A percentile compares a stretch with the other conserved stretches of the same genome.
These are phyloP conservation scores for Epistrophe eligans DNA, from an alignment of 2,888 invertebrate species.

Conservation along the genomic window DNA sequence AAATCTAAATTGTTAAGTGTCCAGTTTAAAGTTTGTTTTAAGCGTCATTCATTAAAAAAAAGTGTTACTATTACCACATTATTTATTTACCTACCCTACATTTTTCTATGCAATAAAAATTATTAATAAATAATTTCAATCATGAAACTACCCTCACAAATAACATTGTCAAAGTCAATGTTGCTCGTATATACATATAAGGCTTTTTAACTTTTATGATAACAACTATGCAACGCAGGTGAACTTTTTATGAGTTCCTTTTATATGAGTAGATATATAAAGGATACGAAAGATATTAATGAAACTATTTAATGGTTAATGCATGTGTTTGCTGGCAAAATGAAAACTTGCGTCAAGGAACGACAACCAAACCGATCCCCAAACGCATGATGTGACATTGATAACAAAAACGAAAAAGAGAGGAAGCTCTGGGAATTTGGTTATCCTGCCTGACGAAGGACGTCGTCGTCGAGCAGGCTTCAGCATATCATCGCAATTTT, in stretches of 20 bases:
- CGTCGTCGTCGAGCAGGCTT: not conserved
- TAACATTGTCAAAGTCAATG: not conserved
- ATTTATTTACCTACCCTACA: not conserved
- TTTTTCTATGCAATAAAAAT: not conserved
- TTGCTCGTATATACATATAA: not conserved
- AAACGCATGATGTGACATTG: slow-evolving; percentile 7
- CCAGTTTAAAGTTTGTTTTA: too few species aligned
- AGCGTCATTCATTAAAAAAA: too few species aligned
- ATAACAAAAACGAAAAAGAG: not conserved
- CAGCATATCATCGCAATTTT: slow-evolving; percentile 59
- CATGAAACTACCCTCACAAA: not conserved
- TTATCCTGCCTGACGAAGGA: slow-evolving; percentile 1
- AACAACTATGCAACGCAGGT: slow-evolving; percentile 12
- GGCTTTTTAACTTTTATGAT: slow-evolving; percentile 8
- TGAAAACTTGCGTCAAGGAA: slow-evolving; percentile 31
- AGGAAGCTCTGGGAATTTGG: slow-evolving; percentile 23
- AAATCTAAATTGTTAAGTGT: too few species aligned
- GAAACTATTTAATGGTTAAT: slow-evolving; percentile 58
- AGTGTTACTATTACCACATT: not conserved
- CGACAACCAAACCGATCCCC: not conserved
- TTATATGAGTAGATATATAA: not conserved
- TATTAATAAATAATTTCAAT: slow-evolving; percentile 13
- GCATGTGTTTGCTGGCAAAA: slow-evolving; percentile 41
- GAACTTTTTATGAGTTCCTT: slow-evolving; percentile 34
- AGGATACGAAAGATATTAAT: slow-evolving; percentile 22